Base-by-base conservation (phyloP, 2,888 invertebrate genomes). In the Meteorus colon region DNA sequence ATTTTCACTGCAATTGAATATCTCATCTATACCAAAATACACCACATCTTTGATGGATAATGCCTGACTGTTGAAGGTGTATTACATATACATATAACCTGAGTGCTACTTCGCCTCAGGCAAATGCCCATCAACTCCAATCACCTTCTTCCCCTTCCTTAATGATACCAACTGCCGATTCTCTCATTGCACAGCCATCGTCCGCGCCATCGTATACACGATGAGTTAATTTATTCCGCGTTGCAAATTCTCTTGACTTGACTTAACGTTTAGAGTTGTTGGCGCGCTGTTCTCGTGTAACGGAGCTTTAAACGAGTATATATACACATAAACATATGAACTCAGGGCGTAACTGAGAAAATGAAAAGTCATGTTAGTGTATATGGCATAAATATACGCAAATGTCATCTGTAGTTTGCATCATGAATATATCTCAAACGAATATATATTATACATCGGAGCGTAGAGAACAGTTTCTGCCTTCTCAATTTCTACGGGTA, bases 141-240 rank as follows among this genome's bases (percentile, higher is more conserved):
- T 62, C 62, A 62, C 62, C 31, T 62, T 62, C 31, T 29, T 62
- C 31, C 62, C 12, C 31, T 31, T 62, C 31, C 29, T 55, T 62
- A 62, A 62, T 62, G 31, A 62, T 62, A 8, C 19, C 55, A 55
- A 55, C 55, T 55, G 48, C 48, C 48, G 48, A 48, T 48, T 48
- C 59, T 60, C 59, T 27, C 59, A 60, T 29, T 60, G 59, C 59
- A 60, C 24, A 60, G 29, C 59, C 27, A 60, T 60, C 59, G 24
- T 48, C n/a, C 24, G 27, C 59, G 59, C 59, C 62, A 16, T 62
- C 62, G 29, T 31, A 55, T 55, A 55, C 8, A 55, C 62, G 31
- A 62, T 73, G 51, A 73, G n/a, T 73, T 65, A 65, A 48, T 65
- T 73, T 65, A 73, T 73, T 73, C 63, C 65, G 55, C 63, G n/a